These are phyloP conservation scores for Gastrophryne carolinensis DNA, from an alignment of 2,797 vertebrate species.

Conservation along the genomic window DNA sequence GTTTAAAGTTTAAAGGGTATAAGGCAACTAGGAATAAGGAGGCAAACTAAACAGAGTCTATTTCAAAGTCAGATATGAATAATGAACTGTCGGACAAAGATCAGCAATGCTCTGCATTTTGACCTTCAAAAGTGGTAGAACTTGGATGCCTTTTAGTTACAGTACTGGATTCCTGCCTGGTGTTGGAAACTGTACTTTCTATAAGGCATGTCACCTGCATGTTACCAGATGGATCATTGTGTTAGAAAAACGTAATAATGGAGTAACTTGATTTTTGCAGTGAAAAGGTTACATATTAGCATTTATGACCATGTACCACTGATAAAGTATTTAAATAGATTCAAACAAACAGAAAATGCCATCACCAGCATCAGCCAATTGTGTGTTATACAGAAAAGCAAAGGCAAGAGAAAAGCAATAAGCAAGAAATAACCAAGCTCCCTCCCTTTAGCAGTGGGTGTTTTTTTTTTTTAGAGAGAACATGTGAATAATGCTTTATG, in stretches of 20 bases:
- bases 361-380: slow-evolving; percentile 34
- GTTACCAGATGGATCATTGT: background rate
- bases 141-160: too few species aligned
- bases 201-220: slow-evolving; percentile 30
- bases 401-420: slow-evolving; percentile 13
- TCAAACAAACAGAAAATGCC: slow-evolving; percentile 7
- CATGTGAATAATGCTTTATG: background rate
- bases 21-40: background rate
- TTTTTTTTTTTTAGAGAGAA: background rate
- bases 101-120: background rate
- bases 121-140: too few species aligned
- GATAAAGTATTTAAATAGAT: slow-evolving; percentile 35
- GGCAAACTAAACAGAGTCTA: background rate
- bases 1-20: background rate
- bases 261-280: background rate
- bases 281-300: slow-evolving; percentile 10
- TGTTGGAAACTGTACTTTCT: background rate
- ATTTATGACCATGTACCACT: slow-evolving; percentile 30
- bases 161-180: background rate
- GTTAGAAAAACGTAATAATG: background rate
- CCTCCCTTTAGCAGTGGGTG: background rate
- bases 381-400: slow-evolving; percentile 25
- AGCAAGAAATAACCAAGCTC: background rate
- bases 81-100: background rate
- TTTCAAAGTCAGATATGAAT: background rate